A percentile compares a stretch with the other conserved stretches of the same genome.
phyloP scores from a whole-genome alignment of 2,113 vertebrate species.

The Nymphicus hollandicus region DNA sequence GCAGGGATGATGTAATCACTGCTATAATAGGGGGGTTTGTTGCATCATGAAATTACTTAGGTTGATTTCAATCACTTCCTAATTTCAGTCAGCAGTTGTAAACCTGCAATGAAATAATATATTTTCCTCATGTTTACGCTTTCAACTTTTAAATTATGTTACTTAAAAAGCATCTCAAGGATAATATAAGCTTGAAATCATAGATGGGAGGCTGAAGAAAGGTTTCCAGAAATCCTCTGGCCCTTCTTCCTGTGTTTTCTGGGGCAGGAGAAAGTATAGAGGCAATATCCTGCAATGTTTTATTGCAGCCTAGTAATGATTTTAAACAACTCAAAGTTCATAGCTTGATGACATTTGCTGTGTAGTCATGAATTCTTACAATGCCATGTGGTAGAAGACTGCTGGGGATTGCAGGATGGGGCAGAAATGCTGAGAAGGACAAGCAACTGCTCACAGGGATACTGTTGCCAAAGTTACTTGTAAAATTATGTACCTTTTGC shows the following conservation, averaged over 20 bases:
- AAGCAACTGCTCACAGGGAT: neutral
- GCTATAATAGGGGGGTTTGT: neutral
- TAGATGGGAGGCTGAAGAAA: neutral
- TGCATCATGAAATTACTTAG: neutral
- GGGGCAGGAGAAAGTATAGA: neutral
- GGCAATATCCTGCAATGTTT: neutral
- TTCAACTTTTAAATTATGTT: neutral
- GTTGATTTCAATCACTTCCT: neutral
- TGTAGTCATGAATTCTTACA: neutral
- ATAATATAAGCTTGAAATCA: neutral
- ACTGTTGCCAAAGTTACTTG: neutral
- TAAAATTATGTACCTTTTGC: neutral
- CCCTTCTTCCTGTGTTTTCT: neutral
- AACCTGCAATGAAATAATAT: neutral
- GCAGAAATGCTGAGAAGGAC: neutral
- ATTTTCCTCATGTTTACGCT: neutral
- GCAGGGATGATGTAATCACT: neutral
- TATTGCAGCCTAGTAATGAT: neutral
- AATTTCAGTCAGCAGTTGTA: neutral
- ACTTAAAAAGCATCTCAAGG: neutral
- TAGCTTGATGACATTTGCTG: accelerated
- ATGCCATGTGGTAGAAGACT: neutral
- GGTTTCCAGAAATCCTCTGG: neutral
- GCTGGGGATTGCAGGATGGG: neutral
- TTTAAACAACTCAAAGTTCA: neutral